These are phyloP conservation scores for Novumbra hubbsi DNA, from an alignment of 2,797 vertebrate genomes.

Conservation along the genomic window DNA sequence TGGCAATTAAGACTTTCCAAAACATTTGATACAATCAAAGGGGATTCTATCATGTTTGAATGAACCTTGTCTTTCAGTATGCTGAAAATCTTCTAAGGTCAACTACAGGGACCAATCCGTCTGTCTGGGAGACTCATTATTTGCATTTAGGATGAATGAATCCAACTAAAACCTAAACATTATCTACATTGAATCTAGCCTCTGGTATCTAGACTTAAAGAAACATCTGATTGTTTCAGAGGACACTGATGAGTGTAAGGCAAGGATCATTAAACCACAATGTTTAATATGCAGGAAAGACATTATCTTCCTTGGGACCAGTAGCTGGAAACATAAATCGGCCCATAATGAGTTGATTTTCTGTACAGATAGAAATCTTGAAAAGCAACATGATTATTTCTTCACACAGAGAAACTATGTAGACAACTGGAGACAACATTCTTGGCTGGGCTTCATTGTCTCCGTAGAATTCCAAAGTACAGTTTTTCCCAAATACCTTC, in stretches of 20 bases:
- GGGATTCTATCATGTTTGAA: constrained; percentile 34
- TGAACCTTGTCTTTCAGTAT: constrained; percentile 22
- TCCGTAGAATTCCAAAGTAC: constrained; percentile 12
- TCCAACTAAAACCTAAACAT: constrained; percentile 19
- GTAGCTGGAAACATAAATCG: constrained; percentile 9
- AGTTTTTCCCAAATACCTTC: constrained; percentile 4
- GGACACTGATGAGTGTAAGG: constrained; percentile 23
- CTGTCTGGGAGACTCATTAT: not conserved
- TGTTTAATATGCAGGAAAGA: constrained; percentile 29
- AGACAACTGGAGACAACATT: not conserved
- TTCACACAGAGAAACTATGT: not conserved
- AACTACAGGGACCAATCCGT: not conserved
- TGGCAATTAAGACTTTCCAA: constrained; percentile 45
- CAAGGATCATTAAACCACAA: constrained; percentile 29
- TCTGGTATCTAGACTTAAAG: not conserved
- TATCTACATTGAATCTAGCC: not conserved
- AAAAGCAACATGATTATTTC: not conserved
- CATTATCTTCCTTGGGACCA: constrained; percentile 11
- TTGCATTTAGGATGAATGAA: constrained; percentile 17
- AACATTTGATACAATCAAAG: constrained; percentile 51
- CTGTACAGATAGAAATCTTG: constrained; percentile 6
- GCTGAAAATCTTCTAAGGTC: not conserved
- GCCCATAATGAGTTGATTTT: constrained; percentile 6
- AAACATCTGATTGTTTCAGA: not conserved
- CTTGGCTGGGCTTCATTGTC: constrained; percentile 9